phyloP scores from a whole-genome alignment of 2,888 invertebrate genomes.

The Conistra vaccinii region DNA sequence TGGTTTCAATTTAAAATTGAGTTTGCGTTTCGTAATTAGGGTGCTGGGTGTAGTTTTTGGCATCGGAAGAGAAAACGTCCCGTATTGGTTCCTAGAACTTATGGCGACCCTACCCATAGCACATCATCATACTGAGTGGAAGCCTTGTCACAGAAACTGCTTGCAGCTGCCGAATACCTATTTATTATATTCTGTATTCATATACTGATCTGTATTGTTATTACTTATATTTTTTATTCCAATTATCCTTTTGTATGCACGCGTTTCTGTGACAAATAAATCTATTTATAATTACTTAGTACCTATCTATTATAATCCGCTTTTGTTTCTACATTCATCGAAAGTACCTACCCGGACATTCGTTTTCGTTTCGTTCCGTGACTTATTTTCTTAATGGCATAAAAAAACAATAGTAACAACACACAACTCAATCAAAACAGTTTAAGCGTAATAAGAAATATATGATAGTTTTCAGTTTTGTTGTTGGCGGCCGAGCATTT shows the following conservation, averaged over 20 bases:
- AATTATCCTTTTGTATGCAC: no score
- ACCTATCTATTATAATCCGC: neutral
- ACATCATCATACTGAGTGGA: no score
- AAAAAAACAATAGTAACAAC: constrained; percentile 32
- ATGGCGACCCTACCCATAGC: no score
- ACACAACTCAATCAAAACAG: constrained; percentile 54
- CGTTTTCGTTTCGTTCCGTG: constrained; percentile 1
- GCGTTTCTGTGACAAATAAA: neutral
- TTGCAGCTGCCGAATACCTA: no score
- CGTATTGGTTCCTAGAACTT: no score
- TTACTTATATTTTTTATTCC: neutral
- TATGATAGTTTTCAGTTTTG: constrained; percentile 52
- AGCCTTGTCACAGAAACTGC: no score
- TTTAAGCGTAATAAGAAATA: constrained; percentile 42
- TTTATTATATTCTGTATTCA: no score
- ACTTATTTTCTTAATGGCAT: constrained; percentile 14
- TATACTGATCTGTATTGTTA: no score
- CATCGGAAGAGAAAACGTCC: no score
- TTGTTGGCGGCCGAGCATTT: constrained; percentile 45
- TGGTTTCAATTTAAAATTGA: no score
- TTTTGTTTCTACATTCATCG: neutral
- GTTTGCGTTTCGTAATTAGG: no score
- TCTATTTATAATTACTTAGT: neutral
- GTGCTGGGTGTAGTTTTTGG: no score
- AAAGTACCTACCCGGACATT: neutral